Evolutionary conservation across 2,797 vertebrate species (phyloP), one percentile per base, ranked within the genome.

Genomic region (Phrynocephalus vlangalii): DNA sequence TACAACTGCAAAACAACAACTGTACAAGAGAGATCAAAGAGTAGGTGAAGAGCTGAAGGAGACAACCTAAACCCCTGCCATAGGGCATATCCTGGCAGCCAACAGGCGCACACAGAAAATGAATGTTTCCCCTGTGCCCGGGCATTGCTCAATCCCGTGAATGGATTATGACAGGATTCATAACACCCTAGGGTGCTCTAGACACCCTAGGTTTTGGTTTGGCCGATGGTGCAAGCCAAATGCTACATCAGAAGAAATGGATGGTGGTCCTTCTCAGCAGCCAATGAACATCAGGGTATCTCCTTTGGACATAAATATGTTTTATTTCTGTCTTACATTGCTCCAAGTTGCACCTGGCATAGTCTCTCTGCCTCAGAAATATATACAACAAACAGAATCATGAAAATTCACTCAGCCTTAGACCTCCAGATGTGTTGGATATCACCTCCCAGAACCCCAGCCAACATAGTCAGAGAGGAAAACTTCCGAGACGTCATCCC

Each of bases 1-100:
- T 94, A 94, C 79, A 83, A 4, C 92, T 78, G 56, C 88, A 92
- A 95, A 92, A 66, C 80, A 90, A 83, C 88, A 30, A 80, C 71
- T 82, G 84, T 87, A 91, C 9, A 72, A 22, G n/a, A 44, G 87
- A 38, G 82, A n/a, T 87, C 3, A 71, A 92, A 90, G 85, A 92
- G 83, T 85, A 33, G 81, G 91, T 86, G 30, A 2, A 91, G 89
- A 92, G 82, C 1, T 3, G 79, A 79, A 66, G 15, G 22, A 85
- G 87, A 68, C 38, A 88, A 87, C 84, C 88, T 90, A 86, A 85
- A 60, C 88, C 91, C 71, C 90, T 88, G 90, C 94, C 92, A 16
- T 44, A 79, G 90, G 92, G 85, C 90, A 92, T 0, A 78, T 85
- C 86, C 88, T 85, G 67, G 50, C 56, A 89, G 90, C 93, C 93